These are phyloP conservation scores for Anarsia innoxiella DNA, from an alignment of 2,888 invertebrate species.

Conservation along the genomic window DNA sequence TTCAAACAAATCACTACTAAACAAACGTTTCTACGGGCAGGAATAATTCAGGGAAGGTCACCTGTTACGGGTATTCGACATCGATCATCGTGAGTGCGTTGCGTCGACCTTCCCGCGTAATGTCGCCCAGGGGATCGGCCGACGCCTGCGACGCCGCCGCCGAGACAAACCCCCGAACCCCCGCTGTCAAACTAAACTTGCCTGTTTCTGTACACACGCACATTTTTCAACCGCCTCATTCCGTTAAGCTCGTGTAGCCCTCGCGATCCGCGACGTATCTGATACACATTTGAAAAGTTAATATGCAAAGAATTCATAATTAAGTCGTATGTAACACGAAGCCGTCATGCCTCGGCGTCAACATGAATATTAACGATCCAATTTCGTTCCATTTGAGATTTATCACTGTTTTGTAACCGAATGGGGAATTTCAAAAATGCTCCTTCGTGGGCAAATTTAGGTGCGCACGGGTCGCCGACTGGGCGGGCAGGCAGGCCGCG, in stretches of 20 bases:
- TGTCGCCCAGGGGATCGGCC: slow-evolving; percentile 61
- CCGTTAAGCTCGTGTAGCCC: slow-evolving; percentile 22
- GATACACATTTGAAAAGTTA: slow-evolving; percentile 52
- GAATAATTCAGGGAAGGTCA: slow-evolving; percentile 73
- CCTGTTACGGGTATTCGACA: slow-evolving; percentile 71
- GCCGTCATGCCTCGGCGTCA: slow-evolving; percentile 41
- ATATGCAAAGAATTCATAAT: slow-evolving; percentile 58
- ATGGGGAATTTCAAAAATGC: slow-evolving; percentile 56
- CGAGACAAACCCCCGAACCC: slow-evolving; percentile 56
- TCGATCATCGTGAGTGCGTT: slow-evolving; percentile 72
- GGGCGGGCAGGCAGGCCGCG: slow-evolving; percentile 26
- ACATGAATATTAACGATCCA: slow-evolving; percentile 68
- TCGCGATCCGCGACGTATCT: slow-evolving; percentile 32
- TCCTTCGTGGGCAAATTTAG: slow-evolving; percentile 57
- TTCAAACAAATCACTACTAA: slow-evolving; percentile 70
- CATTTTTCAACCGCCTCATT: slow-evolving; percentile 43
- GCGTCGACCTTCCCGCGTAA: slow-evolving; percentile 63
- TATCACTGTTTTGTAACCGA: slow-evolving; percentile 53
- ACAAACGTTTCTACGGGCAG: slow-evolving; percentile 70
- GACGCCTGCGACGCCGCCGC: slow-evolving; percentile 45
- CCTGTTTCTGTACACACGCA: slow-evolving; percentile 40
- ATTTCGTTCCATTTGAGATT: slow-evolving; percentile 62
- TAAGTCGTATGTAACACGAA: slow-evolving; percentile 38
- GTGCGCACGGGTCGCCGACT: slow-evolving; percentile 26
- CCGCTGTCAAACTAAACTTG: slow-evolving; percentile 54